Evolutionary conservation across 1,140 invertebrate genomes (phyloP).

Genomic region (Caenorhabditis latens): DNA sequence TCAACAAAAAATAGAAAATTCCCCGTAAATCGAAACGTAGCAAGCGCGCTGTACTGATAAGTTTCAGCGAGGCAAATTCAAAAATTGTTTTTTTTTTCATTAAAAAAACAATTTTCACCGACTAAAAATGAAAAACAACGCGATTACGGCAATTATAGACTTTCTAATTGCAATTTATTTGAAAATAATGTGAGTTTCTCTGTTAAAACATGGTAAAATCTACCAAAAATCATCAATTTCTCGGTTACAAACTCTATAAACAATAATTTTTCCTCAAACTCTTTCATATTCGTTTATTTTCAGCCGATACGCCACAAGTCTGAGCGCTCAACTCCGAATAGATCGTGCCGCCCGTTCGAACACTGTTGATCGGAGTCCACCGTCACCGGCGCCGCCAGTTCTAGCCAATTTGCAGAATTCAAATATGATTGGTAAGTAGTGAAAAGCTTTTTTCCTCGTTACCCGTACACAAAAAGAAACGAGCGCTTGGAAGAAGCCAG

Average conservation of each 20-base stretch:
- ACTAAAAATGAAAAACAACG: no score
- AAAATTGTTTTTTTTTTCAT: neutral
- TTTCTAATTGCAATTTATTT: no score
- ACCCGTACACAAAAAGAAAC: neutral
- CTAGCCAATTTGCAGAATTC: constrained; percentile 37
- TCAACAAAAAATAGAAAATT: neutral
- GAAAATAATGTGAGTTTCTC: no score
- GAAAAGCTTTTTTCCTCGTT: neutral
- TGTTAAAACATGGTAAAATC: no score
- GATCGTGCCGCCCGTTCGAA: constrained; percentile 47
- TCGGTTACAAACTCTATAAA: no score
- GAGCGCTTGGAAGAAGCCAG: neutral
- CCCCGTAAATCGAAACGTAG: neutral
- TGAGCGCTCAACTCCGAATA: constrained; percentile 42
- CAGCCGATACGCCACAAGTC: constrained; percentile 46
- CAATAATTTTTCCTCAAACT: neutral
- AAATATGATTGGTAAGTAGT: constrained; percentile 32
- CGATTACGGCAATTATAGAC: no score
- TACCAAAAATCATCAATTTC: no score
- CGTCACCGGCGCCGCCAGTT: constrained; percentile 22
- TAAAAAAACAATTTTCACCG: no score
- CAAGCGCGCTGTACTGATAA: constrained; percentile 10
- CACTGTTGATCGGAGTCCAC: constrained; percentile 29
- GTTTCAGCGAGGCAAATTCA: neutral
- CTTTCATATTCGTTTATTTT: neutral